Evolutionary conservation across 2,797 vertebrate genomes (phyloP), one percentile per base, ranked within the genome.

Genomic region (Mastacembelus armatus): DNA sequence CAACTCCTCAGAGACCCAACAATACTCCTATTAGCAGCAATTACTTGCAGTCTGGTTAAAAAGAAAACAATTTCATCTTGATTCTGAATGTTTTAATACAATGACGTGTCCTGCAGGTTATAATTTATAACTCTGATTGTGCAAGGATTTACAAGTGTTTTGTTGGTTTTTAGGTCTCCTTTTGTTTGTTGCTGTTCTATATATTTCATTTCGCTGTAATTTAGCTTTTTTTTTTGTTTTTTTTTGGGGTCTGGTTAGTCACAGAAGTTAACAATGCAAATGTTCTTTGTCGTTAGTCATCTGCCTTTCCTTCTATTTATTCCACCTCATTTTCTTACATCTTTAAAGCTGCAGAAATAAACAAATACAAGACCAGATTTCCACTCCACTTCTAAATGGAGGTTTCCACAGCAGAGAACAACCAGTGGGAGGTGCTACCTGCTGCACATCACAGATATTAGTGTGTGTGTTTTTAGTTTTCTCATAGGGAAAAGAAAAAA

Each of bases 81-180:
- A n/a, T n/a, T n/a, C n/a, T n/a, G 14, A 21, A 29, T 60, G 54
- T 38, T 64, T 76, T 59, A 64, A 62, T 56, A 24, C 63, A 56
- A 50, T 59, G 10, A 64, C 33, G 44, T 32, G 18, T 14, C 48
- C 29, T 36, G 56, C 18, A 51, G 56, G 56, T 61, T 48, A 10
- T 39, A 40, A 42, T 71, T 70, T 59, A 48, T n/a, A 54, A 69
- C 69, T 64, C 33, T 10, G 2, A 27, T 39, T 39, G 40, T 65
- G 45, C 39, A 50, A 45, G 49, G n/a, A n/a, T n/a, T n/a, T n/a
- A n/a, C n/a, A n/a, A n/a, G n/a, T n/a, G n/a, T n/a, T n/a, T n/a
- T n/a, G n/a, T n/a, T n/a, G n/a, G n/a, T n/a, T n/a, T n/a, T n/a
- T n/a, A n/a, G n/a, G n/a, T n/a, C n/a, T n/a, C n/a, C n/a, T n/a